phyloP scores from a whole-genome alignment of 2,888 invertebrate genomes.

The Spodoptera exigua region DNA sequence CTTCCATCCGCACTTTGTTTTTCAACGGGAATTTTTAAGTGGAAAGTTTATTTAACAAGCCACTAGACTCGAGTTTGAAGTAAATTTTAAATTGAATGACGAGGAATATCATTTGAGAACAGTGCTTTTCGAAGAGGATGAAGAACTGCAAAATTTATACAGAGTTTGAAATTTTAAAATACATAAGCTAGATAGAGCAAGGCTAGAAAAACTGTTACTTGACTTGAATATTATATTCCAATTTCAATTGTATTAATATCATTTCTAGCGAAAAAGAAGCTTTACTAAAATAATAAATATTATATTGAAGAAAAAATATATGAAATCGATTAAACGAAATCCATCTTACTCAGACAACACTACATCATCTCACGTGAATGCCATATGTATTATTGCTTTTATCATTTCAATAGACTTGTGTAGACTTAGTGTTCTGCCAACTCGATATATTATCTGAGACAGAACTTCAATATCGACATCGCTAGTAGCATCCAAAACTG shows the following conservation, averaged over 20 bases:
- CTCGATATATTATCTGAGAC: constrained; percentile 22
- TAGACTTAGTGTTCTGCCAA: background rate
- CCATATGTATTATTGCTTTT: background rate
- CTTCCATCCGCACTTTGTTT: constrained; percentile 27
- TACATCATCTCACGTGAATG: too few species aligned
- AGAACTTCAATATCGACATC: constrained; percentile 26
- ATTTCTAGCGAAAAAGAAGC: too few species aligned
- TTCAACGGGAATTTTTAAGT: constrained; percentile 33
- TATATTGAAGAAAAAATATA: too few species aligned
- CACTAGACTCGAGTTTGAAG: constrained; percentile 27
- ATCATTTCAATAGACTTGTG: background rate
- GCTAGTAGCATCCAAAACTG: constrained; percentile 32
- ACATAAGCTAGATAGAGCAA: background rate
- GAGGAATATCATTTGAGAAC: constrained; percentile 24
- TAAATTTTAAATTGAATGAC: constrained; percentile 38
- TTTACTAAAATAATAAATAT: too few species aligned
- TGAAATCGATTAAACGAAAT: too few species aligned
- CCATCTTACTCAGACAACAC: too few species aligned
- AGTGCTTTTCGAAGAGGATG: constrained; percentile 19
- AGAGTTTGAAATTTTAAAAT: constrained; percentile 17
- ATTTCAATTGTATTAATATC: too few species aligned
- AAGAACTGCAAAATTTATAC: constrained; percentile 20
- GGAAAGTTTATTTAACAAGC: constrained; percentile 40
- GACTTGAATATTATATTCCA: too few species aligned
- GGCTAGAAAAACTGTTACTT: too few species aligned